phyloP scores from a whole-genome alignment of 1,140 invertebrate genomes.

The Diuraphis noxia region DNA sequence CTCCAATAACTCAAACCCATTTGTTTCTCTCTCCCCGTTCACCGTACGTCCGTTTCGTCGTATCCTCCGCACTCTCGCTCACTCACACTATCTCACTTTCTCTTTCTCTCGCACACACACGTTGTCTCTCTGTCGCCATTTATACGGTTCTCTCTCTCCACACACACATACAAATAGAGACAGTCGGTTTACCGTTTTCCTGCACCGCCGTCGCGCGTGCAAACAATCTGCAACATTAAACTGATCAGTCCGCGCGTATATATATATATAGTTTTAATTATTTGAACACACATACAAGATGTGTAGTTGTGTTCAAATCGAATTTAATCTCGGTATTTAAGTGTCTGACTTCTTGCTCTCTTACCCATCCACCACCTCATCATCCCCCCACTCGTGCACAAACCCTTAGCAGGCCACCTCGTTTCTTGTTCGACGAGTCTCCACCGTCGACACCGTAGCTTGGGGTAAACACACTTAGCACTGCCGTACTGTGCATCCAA shows the following conservation, averaged over 20 bases:
- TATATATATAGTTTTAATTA: slow-evolving; percentile 49
- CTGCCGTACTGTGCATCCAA: not conserved
- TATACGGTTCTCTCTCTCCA: not conserved
- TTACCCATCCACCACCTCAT: not conserved
- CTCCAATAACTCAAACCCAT: slow-evolving; percentile 54
- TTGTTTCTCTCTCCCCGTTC: slow-evolving; percentile 36
- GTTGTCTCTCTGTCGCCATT: not conserved
- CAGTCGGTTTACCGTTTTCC: not conserved
- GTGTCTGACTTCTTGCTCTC: slow-evolving; percentile 5
- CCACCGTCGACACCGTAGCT: not conserved
- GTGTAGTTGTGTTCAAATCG: slow-evolving; percentile 51
- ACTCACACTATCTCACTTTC: not conserved
- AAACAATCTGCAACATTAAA: slow-evolving; percentile 48
- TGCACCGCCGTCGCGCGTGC: slow-evolving; percentile 25
- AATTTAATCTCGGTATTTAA: slow-evolving; percentile 51
- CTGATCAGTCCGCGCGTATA: slow-evolving; percentile 34
- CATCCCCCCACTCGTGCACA: not conserved
- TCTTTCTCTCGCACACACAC: not conserved
- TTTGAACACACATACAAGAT: slow-evolving; percentile 47
- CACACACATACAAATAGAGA: not conserved
- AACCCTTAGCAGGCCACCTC: not conserved
- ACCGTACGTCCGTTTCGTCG: not conserved
- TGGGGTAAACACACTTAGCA: not conserved
- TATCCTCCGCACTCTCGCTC: not conserved
- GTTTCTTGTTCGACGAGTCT: not conserved